Percentiles rank a stretch among this genome's conserved stretches.
Conservation (phyloP, 1,140 invertebrate genomes). For the Muscidifurax raptorellus region DNA sequence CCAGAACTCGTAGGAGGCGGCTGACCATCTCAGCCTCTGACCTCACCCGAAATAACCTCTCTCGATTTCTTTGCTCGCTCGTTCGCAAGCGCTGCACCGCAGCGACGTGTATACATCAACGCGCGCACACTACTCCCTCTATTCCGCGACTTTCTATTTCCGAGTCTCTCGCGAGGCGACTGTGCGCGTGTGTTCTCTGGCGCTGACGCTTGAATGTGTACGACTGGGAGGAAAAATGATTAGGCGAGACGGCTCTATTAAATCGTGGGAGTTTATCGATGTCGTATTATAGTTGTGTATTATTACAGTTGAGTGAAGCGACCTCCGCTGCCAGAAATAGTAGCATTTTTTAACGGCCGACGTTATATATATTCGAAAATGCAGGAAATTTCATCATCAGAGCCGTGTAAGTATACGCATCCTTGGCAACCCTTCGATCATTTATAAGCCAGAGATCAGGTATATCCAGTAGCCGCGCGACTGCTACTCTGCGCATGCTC, state of each 20-base stretch:
- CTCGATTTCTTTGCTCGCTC: slow-evolving; percentile 52
- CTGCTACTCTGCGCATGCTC: too few relatives aligned
- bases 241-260: not conserved
- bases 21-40: slow-evolving; percentile 76
- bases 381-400: not conserved
- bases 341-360: too few relatives aligned
- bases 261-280: too few relatives aligned
- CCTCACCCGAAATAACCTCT: slow-evolving; percentile 75
- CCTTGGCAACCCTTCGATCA: too few relatives aligned
- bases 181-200: too few relatives aligned
- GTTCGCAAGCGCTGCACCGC: not conserved
- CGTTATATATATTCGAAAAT: not conserved
- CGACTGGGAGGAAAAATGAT: too few relatives aligned
- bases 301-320: too few relatives aligned
- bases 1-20: slow-evolving; percentile 74
- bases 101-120: slow-evolving; percentile 10
- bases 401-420: too few relatives aligned
- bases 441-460: too few relatives aligned
- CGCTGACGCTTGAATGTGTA: too few relatives aligned
- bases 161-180: slow-evolving; percentile 51
- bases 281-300: too few relatives aligned
- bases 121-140: slow-evolving; percentile 50
- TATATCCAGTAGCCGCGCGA: not conserved
- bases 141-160: slow-evolving; percentile 60
- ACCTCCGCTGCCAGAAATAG: too few relatives aligned